Percentiles rank a stretch among this genome's conserved stretches.
Evolutionary conservation across 2,113 vertebrate species (phyloP).

Genomic region (Ammospiza caudacuta): DNA sequence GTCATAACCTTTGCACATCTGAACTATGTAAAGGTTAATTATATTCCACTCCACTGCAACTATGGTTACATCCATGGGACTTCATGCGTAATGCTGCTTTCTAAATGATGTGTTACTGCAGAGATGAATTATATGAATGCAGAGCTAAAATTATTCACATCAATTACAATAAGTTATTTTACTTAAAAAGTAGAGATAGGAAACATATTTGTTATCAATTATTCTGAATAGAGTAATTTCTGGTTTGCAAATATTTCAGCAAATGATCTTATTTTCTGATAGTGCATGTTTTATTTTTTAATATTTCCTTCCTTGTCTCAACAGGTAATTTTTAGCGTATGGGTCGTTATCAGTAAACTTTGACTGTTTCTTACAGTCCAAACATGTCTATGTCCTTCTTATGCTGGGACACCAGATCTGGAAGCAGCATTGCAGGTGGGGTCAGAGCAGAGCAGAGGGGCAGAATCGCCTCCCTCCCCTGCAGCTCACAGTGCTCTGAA

Average conservation of each 20-base stretch:
- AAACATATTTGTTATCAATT: neutral
- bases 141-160: neutral
- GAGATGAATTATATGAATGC: neutral
- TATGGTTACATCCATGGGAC: neutral
- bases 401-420: neutral
- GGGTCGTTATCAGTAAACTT: neutral
- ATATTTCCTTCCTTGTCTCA: neutral
- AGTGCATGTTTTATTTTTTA: neutral
- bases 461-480: neutral
- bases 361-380: neutral
- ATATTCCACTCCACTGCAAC: neutral
- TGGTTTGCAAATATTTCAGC: neutral
- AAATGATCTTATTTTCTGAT: neutral
- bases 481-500: neutral
- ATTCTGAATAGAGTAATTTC: neutral
- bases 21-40: constrained; percentile 31
- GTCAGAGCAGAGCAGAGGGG: neutral
- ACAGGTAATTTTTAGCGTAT: neutral
- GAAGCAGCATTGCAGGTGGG: neutral
- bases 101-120: neutral
- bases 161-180: neutral
- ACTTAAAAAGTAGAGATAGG: neutral
- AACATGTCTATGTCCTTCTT: neutral
- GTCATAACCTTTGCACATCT: neutral
- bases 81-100: neutral